These are phyloP conservation scores for Drosophila eohydei DNA, from an alignment of 2,888 invertebrate genomes.

Conservation along the genomic window DNA sequence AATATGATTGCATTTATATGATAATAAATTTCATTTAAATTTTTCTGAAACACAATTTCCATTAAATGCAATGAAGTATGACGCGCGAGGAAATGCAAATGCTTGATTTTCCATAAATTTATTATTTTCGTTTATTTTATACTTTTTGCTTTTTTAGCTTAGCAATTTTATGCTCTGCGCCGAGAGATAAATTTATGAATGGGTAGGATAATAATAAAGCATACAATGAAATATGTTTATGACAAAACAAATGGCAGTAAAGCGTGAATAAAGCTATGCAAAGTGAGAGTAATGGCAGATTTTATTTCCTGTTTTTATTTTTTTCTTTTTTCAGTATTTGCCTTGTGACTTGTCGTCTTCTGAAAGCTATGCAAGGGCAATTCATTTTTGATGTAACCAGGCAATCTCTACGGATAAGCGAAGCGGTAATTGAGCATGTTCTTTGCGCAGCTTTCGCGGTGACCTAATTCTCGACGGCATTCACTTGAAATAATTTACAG, in stretches of 20 bases:
- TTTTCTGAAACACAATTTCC: conserved; percentile 3
- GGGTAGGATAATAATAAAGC: conserved; percentile 56
- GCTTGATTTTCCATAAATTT: conserved; percentile 49
- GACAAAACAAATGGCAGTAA: conserved; percentile 75
- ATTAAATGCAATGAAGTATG: conserved; percentile 34
- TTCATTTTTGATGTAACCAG: neutral
- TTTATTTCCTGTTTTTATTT: conserved; percentile 12
- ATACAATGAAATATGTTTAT: conserved; percentile 70
- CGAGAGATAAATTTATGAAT: conserved; percentile 60
- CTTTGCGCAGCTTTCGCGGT: neutral
- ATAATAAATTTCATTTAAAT: conserved; percentile 15
- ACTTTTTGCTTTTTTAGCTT: conserved; percentile 13
- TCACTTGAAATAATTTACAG: neutral
- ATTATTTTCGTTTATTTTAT: conserved; percentile 35
- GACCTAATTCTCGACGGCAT: neutral
- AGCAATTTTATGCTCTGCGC: conserved; percentile 44
- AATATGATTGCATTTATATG: conserved; percentile 6
- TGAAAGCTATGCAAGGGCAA: neutral
- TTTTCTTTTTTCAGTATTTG: conserved; percentile 7
- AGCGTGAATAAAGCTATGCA: conserved; percentile 56
- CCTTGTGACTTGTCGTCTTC: conserved; percentile 4
- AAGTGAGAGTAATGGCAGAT: conserved; percentile 61
- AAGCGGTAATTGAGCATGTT: conserved; percentile 1
- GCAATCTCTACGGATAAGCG: neutral
- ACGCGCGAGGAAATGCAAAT: conserved; percentile 46